Conservation (phyloP, 2,888 invertebrate species). For the Blastobasis adustella region DNA sequence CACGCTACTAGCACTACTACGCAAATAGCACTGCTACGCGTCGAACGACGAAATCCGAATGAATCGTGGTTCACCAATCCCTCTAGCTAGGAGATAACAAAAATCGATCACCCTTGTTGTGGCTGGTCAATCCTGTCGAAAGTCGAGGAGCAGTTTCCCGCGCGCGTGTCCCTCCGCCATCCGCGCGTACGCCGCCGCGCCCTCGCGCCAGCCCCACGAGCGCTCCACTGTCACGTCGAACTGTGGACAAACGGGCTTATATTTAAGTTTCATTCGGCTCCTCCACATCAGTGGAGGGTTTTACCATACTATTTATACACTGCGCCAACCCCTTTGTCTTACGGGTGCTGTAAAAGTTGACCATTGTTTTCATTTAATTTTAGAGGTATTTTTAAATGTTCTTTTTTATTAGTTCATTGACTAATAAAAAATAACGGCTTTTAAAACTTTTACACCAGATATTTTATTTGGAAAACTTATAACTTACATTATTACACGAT, state of each 20-base stretch:
- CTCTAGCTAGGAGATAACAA: too few relatives aligned
- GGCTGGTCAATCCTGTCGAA: slow-evolving; percentile 17
- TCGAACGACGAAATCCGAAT: too few relatives aligned
- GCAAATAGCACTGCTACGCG: too few relatives aligned
- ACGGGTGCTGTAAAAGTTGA: neutral
- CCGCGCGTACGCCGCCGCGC: slow-evolving; percentile 80
- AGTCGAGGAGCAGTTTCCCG: slow-evolving; percentile 83
- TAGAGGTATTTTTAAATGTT: neutral
- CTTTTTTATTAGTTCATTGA: neutral
- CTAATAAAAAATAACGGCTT: too few relatives aligned
- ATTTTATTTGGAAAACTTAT: too few relatives aligned
- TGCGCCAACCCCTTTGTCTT: neutral
- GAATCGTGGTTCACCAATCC: too few relatives aligned
- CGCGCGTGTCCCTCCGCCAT: slow-evolving; percentile 80
- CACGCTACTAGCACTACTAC: too few relatives aligned
- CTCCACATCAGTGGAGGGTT: neutral
- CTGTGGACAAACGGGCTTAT: slow-evolving; percentile 14
- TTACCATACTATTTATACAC: neutral
- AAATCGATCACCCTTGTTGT: too few relatives aligned
- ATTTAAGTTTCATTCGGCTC: neutral
- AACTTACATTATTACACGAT: too few relatives aligned
- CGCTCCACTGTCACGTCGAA: slow-evolving; percentile 75
- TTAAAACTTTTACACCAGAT: too few relatives aligned
- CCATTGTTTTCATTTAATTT: neutral
- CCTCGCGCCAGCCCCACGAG: slow-evolving; percentile 79